Evolutionary conservation across 2,113 vertebrate genomes (phyloP), one percentile per base, ranked within the genome.

Genomic region (Eretmochelys imbricata): DNA sequence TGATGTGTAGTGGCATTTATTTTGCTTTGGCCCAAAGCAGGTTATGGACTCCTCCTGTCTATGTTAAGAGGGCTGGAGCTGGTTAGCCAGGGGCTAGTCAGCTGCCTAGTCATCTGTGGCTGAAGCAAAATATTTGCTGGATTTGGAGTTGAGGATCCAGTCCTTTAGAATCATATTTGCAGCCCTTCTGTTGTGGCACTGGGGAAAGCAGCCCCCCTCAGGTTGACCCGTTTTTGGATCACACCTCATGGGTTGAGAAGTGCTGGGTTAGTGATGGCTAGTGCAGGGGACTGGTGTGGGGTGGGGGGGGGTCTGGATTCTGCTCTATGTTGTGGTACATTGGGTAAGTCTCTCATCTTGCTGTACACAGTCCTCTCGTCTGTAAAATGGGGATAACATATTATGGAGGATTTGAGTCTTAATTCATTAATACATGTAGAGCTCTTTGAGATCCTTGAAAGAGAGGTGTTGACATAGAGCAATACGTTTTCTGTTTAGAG

Each of bases 151-250:
- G 88, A 83, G 83, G 95, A 89, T 5, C 48, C 80, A 11, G 91
- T 95, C 90, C 93, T 88, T 93, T 57, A 72, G 91, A 92, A 82
- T 96, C 90, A 92, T 88, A 91, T 95, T 96, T 94, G 65, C 87
- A 95, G 82, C 80, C 54, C 10, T 95, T 85, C 65, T 96, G 89
- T 96, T 96, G 85, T 92, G 96, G 84, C 95, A 89, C 96, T 93
- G 84, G 94, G 96, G 96, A 97, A 88, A 96, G 95, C 88, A 89
- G 48, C 95, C 95, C 84, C 95, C 95, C 93, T 92, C 95, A n/a
- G 38, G 79, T 80, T 96, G 93, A 95, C 91, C 95, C 93, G 95
- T 92, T 91, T 96, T 96, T 97, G 96, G 94, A 96, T 96, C 82
- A 97, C 76, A 90, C 93, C 88, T 95, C 88, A 19, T 46, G 82